Conservation (phyloP, 2,888 invertebrate species). For the Muscina levida region DNA sequence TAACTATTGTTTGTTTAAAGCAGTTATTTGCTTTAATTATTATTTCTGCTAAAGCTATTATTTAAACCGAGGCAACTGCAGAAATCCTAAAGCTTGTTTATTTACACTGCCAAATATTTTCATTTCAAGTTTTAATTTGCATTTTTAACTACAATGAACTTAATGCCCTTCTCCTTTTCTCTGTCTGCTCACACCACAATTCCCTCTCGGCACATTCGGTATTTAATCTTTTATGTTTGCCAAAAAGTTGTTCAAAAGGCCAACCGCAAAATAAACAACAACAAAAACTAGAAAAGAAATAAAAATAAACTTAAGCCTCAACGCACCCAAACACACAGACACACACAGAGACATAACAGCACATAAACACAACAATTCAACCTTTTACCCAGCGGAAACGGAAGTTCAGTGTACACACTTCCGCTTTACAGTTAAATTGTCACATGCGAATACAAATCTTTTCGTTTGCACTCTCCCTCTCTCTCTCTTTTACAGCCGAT, state of each 20-base stretch:
- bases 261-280: slow-evolving; percentile 10
- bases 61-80: no score
- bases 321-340: background rate
- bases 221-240: background rate
- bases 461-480: background rate
- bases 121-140: no score
- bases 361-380: slow-evolving; percentile 3
- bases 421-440: slow-evolving; percentile 1
- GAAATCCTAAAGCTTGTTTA: no score
- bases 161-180: no score
- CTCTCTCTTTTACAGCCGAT: background rate
- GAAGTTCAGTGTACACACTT: slow-evolving; percentile 2
- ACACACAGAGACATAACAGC: background rate
- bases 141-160: no score
- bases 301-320: slow-evolving; percentile 6
- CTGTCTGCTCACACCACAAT: no score
- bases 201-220: no score
- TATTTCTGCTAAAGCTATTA: no score
- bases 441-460: slow-evolving; percentile 4
- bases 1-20: no score
- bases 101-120: no score
- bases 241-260: background rate
- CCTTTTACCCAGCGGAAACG: slow-evolving; percentile 5
- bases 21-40: no score
- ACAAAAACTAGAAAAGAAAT: background rate